These are phyloP conservation scores for Callithrix jacchus DNA, from an alignment of 2,113 vertebrate genomes.

Conservation along the genomic window DNA sequence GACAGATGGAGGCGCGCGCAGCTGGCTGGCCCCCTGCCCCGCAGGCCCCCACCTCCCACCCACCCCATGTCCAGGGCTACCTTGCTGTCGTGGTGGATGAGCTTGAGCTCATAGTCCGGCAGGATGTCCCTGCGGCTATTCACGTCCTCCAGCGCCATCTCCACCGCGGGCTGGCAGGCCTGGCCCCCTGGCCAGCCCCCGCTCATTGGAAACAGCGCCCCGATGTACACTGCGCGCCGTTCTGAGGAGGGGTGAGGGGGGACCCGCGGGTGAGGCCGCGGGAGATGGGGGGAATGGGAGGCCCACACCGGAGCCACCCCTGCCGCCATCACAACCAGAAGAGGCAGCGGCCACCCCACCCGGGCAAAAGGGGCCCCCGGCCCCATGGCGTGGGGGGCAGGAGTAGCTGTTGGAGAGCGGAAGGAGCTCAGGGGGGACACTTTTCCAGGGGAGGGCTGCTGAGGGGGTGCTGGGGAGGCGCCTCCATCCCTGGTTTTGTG, in stretches of 20 bases:
- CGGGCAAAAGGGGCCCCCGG: conserved; percentile 15
- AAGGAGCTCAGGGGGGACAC: conserved; percentile 75
- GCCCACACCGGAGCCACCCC: conserved; percentile 65
- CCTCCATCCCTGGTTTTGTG: conserved; percentile 71
- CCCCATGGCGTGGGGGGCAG: conserved; percentile 62
- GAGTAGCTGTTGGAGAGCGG: conserved; percentile 36
- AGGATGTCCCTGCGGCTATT: conserved; percentile 95
- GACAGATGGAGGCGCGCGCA: neutral
- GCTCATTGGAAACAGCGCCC: conserved; percentile 96
- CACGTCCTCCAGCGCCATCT: conserved; percentile 95
- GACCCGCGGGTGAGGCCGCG: conserved; percentile 74
- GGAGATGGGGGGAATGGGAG: conserved; percentile 69
- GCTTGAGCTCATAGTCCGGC: conserved; percentile 94
- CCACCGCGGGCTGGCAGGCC: conserved; percentile 93
- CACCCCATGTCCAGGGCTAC: conserved; percentile 80
- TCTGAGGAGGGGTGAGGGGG: conserved; percentile 83
- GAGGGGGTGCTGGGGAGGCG: conserved; percentile 62
- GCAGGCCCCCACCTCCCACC: neutral
- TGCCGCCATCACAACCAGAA: conserved; percentile 74
- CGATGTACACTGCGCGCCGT: conserved; percentile 95
- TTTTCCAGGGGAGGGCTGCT: conserved; percentile 67
- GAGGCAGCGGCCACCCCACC: conserved; percentile 62
- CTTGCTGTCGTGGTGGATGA: conserved; percentile 96
- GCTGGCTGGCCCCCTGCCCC: neutral
- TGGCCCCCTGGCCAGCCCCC: conserved; percentile 95